Conservation (phyloP, 37 sponge, comb jelly and placozoan species). For the Eunapius fragilis region DNA sequence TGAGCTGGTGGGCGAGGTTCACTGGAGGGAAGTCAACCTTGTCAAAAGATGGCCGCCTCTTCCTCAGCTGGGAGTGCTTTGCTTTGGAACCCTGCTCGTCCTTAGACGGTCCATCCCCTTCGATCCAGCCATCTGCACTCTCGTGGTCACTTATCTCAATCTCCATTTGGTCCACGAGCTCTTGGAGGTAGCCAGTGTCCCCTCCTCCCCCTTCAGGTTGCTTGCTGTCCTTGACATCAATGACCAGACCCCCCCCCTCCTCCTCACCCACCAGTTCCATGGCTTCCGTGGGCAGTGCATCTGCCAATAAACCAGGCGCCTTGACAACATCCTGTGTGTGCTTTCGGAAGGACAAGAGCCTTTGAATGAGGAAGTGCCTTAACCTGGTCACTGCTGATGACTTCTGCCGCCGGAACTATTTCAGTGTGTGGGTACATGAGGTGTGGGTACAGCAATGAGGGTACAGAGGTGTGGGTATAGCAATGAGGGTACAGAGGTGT, state of each 20-base stretch:
- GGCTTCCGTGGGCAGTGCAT: not conserved
- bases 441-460: no score
- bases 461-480: not conserved
- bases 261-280: constrained; percentile 6
- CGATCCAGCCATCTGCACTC: constrained; percentile 9
- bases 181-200: constrained; percentile 14
- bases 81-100: constrained; percentile 12
- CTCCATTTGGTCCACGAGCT: constrained; percentile 76
- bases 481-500: no score
- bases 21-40: constrained; percentile 23
- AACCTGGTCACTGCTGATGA: constrained; percentile 60
- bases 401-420: constrained; percentile 54
- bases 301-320: not conserved
- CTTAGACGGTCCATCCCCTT: constrained; percentile 8
- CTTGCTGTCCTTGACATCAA: constrained; percentile 38
- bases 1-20: constrained; percentile 23
- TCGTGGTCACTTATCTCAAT: constrained; percentile 73
- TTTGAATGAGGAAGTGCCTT: constrained; percentile 46
- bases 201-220: constrained; percentile 9
- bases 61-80: not conserved
- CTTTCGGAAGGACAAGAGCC: constrained; percentile 36
- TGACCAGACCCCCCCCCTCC: constrained; percentile 7
- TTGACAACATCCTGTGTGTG: not conserved
- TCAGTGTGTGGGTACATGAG: not conserved
- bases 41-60: constrained; percentile 41